Base-by-base conservation (phyloP, 2,888 invertebrate species). In the Geophilus truncorum region DNA sequence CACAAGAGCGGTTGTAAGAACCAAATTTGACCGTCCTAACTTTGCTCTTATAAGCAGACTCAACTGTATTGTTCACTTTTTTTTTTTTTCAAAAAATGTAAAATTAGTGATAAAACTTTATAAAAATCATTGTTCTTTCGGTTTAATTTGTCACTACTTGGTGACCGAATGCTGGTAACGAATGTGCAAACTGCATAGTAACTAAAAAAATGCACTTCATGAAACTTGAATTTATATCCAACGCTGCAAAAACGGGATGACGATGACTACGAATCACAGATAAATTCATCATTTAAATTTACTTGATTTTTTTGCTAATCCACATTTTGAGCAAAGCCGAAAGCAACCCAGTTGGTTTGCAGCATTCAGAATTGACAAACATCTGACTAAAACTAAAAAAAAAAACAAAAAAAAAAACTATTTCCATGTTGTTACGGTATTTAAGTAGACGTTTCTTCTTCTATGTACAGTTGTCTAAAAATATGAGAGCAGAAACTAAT, bases 191-290 rank as follows among this genome's bases (percentile, higher is more conserved):
- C 5, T 23, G 21, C 23, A 62, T 62, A 23, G 28, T 70, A 12
- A 28, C 21, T 40, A 21, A 32, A 32, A 32, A 18, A 45, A 45
- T 45, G 45, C 45, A 45, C 45, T 45, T 45, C 32, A n/a, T n/a
- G n/a, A n/a, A n/a, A 32, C 32, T 32, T 12, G 7, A 9, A 45
- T 45, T 70, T n/a, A n/a, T n/a, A n/a, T n/a, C n/a, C n/a, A 1
- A 51, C n/a, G 70, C 70, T 70, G 70, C 70, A n/a, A n/a, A 28
- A 70, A 51, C 51, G 18, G 51, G 51, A 70, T 70, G 70, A 25
- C 70, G 70, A 23, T 23, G 70, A 51, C 51, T 51, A 51, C n/a
- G 51, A 70, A 70, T 70, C 70, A 70, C 70, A 70, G 70, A 70
- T 70, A 70, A 25, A 70, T 70, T 28, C 25, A 70, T 70, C n/a